Base-by-base conservation (phyloP, 2,797 vertebrate species). In the Molothrus ater region DNA sequence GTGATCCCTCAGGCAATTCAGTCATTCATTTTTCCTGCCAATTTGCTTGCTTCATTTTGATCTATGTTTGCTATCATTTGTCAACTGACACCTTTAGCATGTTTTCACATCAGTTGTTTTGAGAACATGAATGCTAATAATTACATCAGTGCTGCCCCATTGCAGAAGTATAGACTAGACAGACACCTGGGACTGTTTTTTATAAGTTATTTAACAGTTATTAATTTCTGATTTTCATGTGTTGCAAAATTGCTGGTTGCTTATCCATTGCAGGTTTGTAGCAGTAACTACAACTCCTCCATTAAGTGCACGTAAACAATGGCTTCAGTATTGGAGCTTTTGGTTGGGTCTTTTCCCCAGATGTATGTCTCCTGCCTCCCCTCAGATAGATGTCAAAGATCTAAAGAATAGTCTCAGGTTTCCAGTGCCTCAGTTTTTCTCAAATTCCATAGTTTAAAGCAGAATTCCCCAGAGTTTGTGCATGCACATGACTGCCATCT, bases 51-150 rank as follows among this genome's bases (percentile, higher is more conserved):
- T 94, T 96, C 95, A 93, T 97, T 96, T 96, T 97, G 97, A 97
- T 97, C 83, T 94, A 92, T 95, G 80, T 96, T 97, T 95, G 94
- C 92, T 81, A 91, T 96, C 96, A 96, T 97, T 97, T 95, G 90
- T 96, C 95, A 94, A 81, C 73, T 96, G 96, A 94, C 96, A 97
- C 72, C 80, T 95, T 92, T 75, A 92, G 87, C 83, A 20, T 97
- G 95, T 96, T 97, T 95, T 85, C 95, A 87, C 88, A 95, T 96
- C 82, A 82, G 86, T 92, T 96, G 93, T 93, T 96, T 88, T 92
- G 83, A 83, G 94, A 87, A 84, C 68, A 13, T 51, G 57, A 90
- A 87, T 40, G 50, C 72, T 89, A 57, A 61, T 95, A 92, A 96
- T 94, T 93, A 74, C 57, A 95, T 94, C 93, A 82, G 90, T 76